Evolutionary conservation across 2,113 vertebrate genomes (phyloP), one percentile per base, ranked within the genome.

Genomic region (Calonectris borealis): DNA sequence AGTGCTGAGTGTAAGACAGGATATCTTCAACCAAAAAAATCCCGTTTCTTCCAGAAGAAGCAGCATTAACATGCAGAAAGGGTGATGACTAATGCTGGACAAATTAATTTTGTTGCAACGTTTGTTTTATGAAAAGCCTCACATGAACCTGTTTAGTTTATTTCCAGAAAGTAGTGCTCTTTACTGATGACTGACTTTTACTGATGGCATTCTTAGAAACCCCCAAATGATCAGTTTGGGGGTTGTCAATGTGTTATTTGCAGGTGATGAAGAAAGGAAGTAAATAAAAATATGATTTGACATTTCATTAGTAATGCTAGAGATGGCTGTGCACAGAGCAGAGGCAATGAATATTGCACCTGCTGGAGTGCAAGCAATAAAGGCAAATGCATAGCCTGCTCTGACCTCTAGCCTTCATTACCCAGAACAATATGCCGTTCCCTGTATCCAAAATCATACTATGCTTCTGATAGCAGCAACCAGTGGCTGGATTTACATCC

Each of bases 391-490:
- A 40, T 19, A 77, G 79, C 64, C 79, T 88, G 60, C 72, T 92
- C 82, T 96, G 94, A 97, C 95, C 96, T 93, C 93, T 95, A 70
- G 88, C 96, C 90, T 90, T 96, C 94, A 95, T 96, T 94, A 94
- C 72, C 42, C 92, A 93, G 83, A 94, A 94, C 95, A 96, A 94
- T 90, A 92, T 85, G 94, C 93, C 64, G 21, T 94, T 91, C 90
- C 52, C 58, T 49, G 40, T 85, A 95, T 73, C 95, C 7, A 7
- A 92, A 95, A 94, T 96, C 96, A 90, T 16, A 79, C 84, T 54
- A 80, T 17, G 87, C 78, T 76, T 85, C 36, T 79, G 94, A 93
- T 91, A 94, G 78, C 94, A 90, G 90, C 93, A 97, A 90, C 90
- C 90, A 88, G 92, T 90, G 83, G 84, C 92, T 97, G 92, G 89